Percentiles rank a stretch among this genome's conserved stretches.
Evolutionary conservation across 2,797 vertebrate species (phyloP).

Genomic region (Anas flavirostris): DNA sequence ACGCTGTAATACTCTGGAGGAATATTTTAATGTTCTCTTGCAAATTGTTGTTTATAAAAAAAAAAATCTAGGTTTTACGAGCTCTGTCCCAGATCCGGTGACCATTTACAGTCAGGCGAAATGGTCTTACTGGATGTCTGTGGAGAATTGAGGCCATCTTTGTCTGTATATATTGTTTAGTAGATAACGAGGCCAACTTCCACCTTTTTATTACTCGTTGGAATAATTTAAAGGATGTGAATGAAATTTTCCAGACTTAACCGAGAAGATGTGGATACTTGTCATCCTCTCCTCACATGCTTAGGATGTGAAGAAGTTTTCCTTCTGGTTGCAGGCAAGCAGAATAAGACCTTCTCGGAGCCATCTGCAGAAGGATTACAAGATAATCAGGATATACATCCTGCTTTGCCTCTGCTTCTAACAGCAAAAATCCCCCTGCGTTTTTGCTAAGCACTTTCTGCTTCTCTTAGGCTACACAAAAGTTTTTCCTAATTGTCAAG

Average conservation of each 20-base stretch:
- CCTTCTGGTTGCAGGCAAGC: background rate
- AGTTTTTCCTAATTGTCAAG: background rate
- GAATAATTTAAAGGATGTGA: background rate
- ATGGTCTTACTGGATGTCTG: background rate
- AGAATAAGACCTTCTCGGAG: background rate
- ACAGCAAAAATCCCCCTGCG: background rate
- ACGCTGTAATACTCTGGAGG: background rate
- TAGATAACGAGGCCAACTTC: background rate
- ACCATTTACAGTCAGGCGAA: background rate
- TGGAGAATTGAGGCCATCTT: background rate
- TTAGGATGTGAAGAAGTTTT: background rate
- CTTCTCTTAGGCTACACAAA: background rate
- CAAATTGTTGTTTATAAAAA: background rate
- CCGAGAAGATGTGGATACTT: background rate
- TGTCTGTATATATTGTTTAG: background rate
- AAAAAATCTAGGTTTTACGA: background rate
- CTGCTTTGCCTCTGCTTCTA: background rate
- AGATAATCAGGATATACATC: background rate
- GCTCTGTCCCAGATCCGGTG: background rate
- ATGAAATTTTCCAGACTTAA: background rate
- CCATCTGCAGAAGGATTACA: background rate
- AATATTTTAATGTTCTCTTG: background rate
- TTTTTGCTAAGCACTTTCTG: background rate
- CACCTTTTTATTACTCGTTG: background rate
- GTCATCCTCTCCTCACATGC: background rate